Evolutionary conservation across 2,113 vertebrate genomes (phyloP).

Genomic region (Lasiurus cinereus): DNA sequence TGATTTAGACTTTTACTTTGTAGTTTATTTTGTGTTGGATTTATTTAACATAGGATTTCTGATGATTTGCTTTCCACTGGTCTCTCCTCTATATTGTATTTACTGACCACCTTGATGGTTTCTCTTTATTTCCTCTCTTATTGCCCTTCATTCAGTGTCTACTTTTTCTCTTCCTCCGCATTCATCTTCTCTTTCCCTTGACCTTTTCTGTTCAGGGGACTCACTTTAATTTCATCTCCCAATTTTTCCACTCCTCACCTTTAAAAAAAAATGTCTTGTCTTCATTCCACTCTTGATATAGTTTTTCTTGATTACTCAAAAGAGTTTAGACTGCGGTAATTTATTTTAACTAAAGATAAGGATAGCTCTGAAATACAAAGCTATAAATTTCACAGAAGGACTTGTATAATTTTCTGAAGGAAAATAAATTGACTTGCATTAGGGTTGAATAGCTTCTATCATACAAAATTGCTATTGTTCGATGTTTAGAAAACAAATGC

Average conservation of each 20-base stretch:
- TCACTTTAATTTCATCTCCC: neutral
- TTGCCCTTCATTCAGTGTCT: neutral
- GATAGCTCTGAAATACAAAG: conserved; percentile 9
- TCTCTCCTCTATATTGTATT: neutral
- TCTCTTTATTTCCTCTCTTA: neutral
- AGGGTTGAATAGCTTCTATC: neutral
- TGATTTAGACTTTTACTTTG: conserved; percentile 26
- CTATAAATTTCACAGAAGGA: neutral
- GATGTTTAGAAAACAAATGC: conserved; percentile 14
- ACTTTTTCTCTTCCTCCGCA: neutral
- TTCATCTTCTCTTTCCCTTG: neutral
- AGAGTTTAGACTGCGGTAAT: neutral
- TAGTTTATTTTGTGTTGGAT: conserved; percentile 13
- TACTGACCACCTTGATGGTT: neutral
- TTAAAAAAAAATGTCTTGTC: neutral
- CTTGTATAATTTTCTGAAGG: neutral
- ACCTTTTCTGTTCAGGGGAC: neutral
- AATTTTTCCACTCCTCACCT: neutral
- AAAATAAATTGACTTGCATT: conserved; percentile 16
- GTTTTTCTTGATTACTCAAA: neutral
- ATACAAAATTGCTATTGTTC: neutral
- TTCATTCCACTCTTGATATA: neutral
- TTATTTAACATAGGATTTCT: neutral
- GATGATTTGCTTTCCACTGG: neutral
- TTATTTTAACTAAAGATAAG: conserved; percentile 43